phyloP scores from a whole-genome alignment of 1,140 invertebrate genomes.

The Drosophila subpulchrella region DNA sequence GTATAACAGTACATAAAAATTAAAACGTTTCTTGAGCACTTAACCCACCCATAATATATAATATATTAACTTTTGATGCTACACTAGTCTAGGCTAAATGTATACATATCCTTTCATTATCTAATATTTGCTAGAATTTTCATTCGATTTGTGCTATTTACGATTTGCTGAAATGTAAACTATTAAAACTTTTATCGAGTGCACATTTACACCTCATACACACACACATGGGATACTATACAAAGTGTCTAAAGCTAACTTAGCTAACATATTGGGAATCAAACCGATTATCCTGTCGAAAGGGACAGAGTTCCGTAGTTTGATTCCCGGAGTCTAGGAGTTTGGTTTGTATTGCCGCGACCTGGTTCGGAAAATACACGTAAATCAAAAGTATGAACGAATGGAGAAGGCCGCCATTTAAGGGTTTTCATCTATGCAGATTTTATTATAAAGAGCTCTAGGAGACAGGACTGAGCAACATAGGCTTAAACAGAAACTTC shows the following conservation, averaged over 20 bases:
- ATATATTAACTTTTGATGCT: slow-evolving; percentile 64
- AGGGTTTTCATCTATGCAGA: slow-evolving; percentile 31
- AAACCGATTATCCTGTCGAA: slow-evolving; percentile 12
- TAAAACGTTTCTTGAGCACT: slow-evolving; percentile 72
- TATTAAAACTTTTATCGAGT: slow-evolving; percentile 72
- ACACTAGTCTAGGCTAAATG: slow-evolving; percentile 65
- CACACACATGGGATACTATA: slow-evolving; percentile 56
- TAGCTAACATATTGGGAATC: slow-evolving; percentile 47
- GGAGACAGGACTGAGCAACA: slow-evolving; percentile 74
- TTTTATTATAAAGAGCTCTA: slow-evolving; percentile 55
- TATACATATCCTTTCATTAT: slow-evolving; percentile 55
- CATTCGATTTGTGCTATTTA: slow-evolving; percentile 71
- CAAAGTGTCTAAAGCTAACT: slow-evolving; percentile 72
- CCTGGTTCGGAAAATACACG: slow-evolving; percentile 44
- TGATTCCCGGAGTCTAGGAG: slow-evolving; percentile 67
- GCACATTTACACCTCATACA: slow-evolving; percentile 44
- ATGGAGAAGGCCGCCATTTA: slow-evolving; percentile 60
- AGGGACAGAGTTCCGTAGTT: slow-evolving; percentile 19
- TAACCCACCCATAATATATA: slow-evolving; percentile 35
- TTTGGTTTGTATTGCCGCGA: slow-evolving; percentile 69
- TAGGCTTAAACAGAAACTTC: slow-evolving; percentile 52
- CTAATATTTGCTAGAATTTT: slow-evolving; percentile 68
- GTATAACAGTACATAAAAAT: slow-evolving; percentile 76
- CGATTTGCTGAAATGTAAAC: slow-evolving; percentile 71
- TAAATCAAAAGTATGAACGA: slow-evolving; percentile 25